A percentile compares a stretch with the other conserved stretches of the same genome.
phyloP scores from a whole-genome alignment of 1,140 invertebrate species.

The Eupeodes corollae region DNA sequence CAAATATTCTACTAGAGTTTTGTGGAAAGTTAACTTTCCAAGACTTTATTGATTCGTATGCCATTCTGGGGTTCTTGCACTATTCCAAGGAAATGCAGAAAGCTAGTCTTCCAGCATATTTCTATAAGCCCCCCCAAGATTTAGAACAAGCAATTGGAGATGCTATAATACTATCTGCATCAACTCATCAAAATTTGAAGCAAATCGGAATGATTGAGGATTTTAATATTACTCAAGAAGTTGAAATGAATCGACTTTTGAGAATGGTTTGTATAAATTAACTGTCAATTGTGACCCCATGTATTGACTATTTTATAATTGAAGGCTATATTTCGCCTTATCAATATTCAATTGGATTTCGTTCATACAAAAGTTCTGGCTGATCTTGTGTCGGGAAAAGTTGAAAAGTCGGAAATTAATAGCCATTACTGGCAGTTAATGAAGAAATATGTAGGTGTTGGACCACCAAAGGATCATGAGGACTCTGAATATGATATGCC shows the following conservation, averaged over 20 bases:
- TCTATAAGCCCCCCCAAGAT: constrained; percentile 43
- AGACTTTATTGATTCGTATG: constrained; percentile 46
- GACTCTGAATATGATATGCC: constrained; percentile 50
- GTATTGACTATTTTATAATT: background rate
- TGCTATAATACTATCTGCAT: constrained; percentile 50
- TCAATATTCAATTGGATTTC: constrained; percentile 28
- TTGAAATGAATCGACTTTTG: constrained; percentile 41
- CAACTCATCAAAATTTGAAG: constrained; percentile 44
- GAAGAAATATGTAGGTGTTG: constrained; percentile 46
- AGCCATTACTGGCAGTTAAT: constrained; percentile 46
- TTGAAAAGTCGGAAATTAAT: constrained; percentile 42
- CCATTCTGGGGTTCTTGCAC: constrained; percentile 66
- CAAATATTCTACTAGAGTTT: constrained; percentile 27
- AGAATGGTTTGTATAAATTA: constrained; percentile 26
- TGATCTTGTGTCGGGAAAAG: constrained; percentile 22
- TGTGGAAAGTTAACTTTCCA: constrained; percentile 29
- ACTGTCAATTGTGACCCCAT: background rate
- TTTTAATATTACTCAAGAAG: constrained; percentile 16
- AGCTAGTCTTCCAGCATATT: constrained; percentile 43
- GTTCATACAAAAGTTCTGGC: constrained; percentile 33
- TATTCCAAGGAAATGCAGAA: constrained; percentile 60
- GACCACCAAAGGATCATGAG: constrained; percentile 40
- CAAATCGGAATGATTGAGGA: constrained; percentile 17
- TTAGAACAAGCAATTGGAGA: constrained; percentile 61
- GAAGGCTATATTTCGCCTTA: background rate